phyloP scores from a whole-genome alignment of 2,888 invertebrate species.

The Pachydiplax longipennis region DNA sequence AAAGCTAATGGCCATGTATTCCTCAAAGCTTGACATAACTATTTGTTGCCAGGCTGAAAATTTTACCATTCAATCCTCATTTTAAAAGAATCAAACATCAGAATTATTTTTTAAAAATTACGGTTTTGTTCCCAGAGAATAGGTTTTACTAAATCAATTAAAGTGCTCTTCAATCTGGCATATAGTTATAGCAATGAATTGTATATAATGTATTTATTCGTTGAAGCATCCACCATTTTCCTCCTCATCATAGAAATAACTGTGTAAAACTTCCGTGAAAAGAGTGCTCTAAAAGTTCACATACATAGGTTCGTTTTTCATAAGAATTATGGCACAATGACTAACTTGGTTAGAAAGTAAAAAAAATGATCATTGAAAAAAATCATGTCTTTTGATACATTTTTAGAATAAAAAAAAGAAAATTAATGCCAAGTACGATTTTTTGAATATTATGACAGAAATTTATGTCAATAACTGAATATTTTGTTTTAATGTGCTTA shows the following conservation, averaged over 20 bases:
- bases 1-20: no score
- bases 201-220: neutral
- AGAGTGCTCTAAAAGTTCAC: neutral
- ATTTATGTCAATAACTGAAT: slow-evolving; percentile 43
- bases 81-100: no score
- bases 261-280: neutral
- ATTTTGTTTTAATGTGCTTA: slow-evolving; percentile 38
- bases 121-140: neutral
- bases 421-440: neutral
- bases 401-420: neutral
- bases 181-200: neutral
- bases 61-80: no score
- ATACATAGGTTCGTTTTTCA: neutral
- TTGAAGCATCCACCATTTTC: slow-evolving; percentile 23
- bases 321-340: slow-evolving; percentile 17
- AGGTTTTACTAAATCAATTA: neutral
- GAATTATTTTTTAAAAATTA: no score
- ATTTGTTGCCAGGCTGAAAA: no score
- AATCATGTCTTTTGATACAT: slow-evolving; percentile 12
- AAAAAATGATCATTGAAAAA: neutral
- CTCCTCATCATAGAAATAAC: neutral
- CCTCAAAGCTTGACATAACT: no score
- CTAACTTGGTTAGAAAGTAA: slow-evolving; percentile 3
- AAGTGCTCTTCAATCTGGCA: neutral
- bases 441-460: slow-evolving; percentile 16